phyloP scores from a whole-genome alignment of 2,797 vertebrate species.

The Ctenochaetus hawaiiensis region DNA sequence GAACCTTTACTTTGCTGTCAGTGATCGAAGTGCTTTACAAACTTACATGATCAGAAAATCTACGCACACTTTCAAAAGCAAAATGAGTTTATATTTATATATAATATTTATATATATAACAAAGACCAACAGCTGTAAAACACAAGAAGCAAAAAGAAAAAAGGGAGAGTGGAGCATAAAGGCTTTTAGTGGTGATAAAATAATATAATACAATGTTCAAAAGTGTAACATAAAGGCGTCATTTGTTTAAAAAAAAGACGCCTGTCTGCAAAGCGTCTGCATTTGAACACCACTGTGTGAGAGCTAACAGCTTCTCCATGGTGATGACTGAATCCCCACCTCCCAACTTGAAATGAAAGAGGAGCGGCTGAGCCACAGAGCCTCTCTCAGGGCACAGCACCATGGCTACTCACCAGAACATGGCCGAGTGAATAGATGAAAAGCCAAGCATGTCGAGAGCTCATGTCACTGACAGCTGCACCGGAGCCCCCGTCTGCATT shows the following conservation, averaged over 20 bases:
- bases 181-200: neutral
- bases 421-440: conserved; percentile 72
- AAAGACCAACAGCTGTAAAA: neutral
- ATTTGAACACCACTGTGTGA: conserved; percentile 22
- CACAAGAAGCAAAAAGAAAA: neutral
- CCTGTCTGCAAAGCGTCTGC: conserved; percentile 45
- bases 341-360: conserved; percentile 57
- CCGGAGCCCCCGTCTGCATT: conserved; percentile 39
- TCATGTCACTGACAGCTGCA: conserved; percentile 75
- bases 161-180: neutral
- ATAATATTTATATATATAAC: no score
- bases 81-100: neutral
- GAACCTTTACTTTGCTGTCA: no score
- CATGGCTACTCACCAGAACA: conserved; percentile 72
- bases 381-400: conserved; percentile 57
- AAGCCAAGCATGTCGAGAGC: conserved; percentile 71
- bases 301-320: conserved; percentile 55
- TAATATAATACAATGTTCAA: neutral
- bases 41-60: neutral
- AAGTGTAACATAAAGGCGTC: neutral
- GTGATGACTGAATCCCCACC: conserved; percentile 57
- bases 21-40: neutral
- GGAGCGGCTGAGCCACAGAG: conserved; percentile 41
- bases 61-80: neutral
- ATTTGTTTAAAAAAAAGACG: neutral